phyloP scores from a whole-genome alignment of 92 coral and sea anemone species.

The Paramuricea clavata region DNA sequence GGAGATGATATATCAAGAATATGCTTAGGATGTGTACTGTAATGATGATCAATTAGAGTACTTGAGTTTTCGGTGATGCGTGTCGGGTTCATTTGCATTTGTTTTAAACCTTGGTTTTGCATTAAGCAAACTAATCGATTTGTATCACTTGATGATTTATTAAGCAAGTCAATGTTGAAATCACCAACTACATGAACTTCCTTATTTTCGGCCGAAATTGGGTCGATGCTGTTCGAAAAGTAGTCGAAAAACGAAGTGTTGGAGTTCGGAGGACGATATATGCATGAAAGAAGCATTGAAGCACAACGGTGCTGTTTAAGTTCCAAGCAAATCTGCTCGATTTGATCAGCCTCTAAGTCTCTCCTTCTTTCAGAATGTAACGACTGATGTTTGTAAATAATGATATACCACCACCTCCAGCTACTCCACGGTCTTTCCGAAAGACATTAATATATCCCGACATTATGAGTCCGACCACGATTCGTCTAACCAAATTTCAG shows the following conservation, averaged over 20 bases:
- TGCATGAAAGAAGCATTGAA: conserved; percentile 44
- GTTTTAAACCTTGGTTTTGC: conserved; percentile 45
- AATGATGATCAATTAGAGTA: conserved; percentile 55
- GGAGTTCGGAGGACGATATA: conserved; percentile 23
- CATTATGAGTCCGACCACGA: conserved; percentile 58
- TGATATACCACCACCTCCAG: not conserved
- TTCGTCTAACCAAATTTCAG: conserved; percentile 51
- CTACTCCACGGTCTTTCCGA: conserved; percentile 43
- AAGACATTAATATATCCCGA: conserved; percentile 52
- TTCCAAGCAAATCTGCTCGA: conserved; percentile 35
- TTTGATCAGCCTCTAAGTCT: conserved; percentile 18
- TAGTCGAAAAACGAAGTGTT: conserved; percentile 31
- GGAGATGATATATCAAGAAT: conserved; percentile 56
- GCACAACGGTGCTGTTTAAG: conserved; percentile 36
- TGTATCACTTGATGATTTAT: conserved; percentile 55
- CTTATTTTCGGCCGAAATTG: conserved; percentile 47
- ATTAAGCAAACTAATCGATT: conserved; percentile 46
- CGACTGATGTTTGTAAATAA: conserved; percentile 39
- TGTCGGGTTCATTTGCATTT: conserved; percentile 42
- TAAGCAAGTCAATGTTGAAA: conserved; percentile 32
- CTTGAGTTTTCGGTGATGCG: conserved; percentile 11
- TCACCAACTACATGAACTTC: conserved; percentile 50
- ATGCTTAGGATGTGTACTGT: conserved; percentile 54
- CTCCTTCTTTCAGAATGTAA: conserved; percentile 16
- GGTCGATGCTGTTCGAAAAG: conserved; percentile 34